Percentiles rank a stretch among this genome's conserved stretches.
Conservation (phyloP, 2,888 invertebrate species). For the Crocallis elinguaria region DNA sequence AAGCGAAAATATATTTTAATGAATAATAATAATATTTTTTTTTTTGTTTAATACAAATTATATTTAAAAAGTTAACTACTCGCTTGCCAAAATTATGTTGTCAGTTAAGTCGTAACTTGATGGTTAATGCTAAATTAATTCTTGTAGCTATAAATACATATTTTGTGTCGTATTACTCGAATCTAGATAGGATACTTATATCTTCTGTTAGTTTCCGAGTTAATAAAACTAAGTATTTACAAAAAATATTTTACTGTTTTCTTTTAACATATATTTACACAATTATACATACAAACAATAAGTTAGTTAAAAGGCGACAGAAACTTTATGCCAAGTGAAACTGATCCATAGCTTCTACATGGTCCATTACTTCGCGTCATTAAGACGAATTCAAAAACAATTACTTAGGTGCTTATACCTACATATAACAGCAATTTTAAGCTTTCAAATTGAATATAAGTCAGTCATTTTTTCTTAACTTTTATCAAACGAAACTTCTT, state of each 20-base stretch:
- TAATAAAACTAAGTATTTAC: conserved; percentile 84
- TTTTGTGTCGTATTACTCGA: conserved; percentile 73
- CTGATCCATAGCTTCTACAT: too few relatives aligned
- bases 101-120: conserved; percentile 20
- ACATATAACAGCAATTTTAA: too few relatives aligned
- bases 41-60: background rate
- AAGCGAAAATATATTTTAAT: too few relatives aligned
- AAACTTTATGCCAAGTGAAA: too few relatives aligned
- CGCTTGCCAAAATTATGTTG: conserved; percentile 49
- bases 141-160: conserved; percentile 80
- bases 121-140: conserved; percentile 71
- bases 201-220: conserved; percentile 84
- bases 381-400: too few relatives aligned
- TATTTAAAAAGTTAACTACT: conserved; percentile 30
- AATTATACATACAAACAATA: too few relatives aligned
- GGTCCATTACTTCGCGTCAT: too few relatives aligned
- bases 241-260: conserved; percentile 64
- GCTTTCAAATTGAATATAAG: too few relatives aligned
- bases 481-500: too few relatives aligned
- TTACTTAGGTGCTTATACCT: too few relatives aligned
- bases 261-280: conserved; percentile 37
- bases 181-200: conserved; percentile 83
- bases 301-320: too few relatives aligned
- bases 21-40: background rate
- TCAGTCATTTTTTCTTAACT: too few relatives aligned